Evolutionary conservation across 2,888 invertebrate genomes (phyloP).

Genomic region (Agrilus cyanescens): DNA sequence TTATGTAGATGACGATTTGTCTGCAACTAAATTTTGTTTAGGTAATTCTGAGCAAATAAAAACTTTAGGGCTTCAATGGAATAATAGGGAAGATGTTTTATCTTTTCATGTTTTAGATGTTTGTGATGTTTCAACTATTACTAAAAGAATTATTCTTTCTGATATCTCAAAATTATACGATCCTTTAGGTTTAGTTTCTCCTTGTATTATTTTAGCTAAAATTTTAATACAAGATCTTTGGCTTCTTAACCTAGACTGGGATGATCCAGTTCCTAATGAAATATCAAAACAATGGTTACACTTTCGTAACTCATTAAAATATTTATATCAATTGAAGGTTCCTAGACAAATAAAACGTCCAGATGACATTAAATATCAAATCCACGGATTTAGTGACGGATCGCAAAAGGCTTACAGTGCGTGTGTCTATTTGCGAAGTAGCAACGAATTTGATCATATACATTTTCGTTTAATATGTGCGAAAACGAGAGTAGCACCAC

Average conservation of each 20-base stretch:
- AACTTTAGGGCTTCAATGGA: no score
- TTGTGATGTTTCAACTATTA: no score
- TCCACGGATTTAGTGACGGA: not conserved
- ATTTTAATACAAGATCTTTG: slow-evolving; percentile 4
- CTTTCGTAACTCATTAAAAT: not conserved
- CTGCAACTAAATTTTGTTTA: no score
- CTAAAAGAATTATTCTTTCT: no score
- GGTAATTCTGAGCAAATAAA: no score
- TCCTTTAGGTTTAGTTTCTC: slow-evolving; percentile 2
- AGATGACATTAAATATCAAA: not conserved
- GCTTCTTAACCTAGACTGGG: not conserved
- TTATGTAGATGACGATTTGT: no score
- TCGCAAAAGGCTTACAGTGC: not conserved
- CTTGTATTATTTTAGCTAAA: slow-evolving; percentile 1
- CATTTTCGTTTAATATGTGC: not conserved
- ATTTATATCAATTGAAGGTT: not conserved
- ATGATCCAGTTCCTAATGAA: slow-evolving; percentile 1
- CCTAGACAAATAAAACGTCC: not conserved
- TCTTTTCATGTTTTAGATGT: no score
- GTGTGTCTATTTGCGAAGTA: not conserved
- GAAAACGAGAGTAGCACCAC: slow-evolving; percentile 2
- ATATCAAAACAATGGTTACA: not conserved
- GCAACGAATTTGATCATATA: not conserved
- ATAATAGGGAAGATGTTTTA: no score
- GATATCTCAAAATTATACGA: slow-evolving; percentile 6